phyloP scores from a whole-genome alignment of 2,113 vertebrate genomes.

The Pipa parva region DNA sequence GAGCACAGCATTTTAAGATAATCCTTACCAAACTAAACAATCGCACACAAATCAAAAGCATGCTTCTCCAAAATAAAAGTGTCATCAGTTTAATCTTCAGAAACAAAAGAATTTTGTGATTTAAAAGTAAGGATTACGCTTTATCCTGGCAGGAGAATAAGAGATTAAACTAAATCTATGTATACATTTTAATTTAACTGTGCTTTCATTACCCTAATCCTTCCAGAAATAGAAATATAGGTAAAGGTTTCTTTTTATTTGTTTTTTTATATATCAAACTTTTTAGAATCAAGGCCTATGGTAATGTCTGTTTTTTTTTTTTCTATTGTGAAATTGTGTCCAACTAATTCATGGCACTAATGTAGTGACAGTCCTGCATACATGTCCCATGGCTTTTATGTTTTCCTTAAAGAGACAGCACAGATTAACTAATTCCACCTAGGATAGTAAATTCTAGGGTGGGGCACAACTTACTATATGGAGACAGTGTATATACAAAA shows the following conservation, averaged over 20 bases:
- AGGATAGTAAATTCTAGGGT: too few relatives aligned
- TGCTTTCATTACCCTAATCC: constrained; percentile 67
- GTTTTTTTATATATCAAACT: constrained; percentile 53
- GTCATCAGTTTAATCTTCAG: constrained; percentile 62
- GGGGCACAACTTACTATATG: too few relatives aligned
- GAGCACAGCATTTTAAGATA: constrained; percentile 60
- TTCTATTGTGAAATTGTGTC: too few relatives aligned
- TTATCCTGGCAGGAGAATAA: constrained; percentile 64
- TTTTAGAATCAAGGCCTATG: constrained; percentile 49
- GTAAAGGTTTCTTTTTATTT: constrained; percentile 56
- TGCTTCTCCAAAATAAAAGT: constrained; percentile 68
- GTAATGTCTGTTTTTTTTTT: constrained; percentile 9
- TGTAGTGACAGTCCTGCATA: too few relatives aligned
- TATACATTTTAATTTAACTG: constrained; percentile 63
- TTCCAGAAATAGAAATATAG: constrained; percentile 63
- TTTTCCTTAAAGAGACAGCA: too few relatives aligned
- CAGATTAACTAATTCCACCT: too few relatives aligned
- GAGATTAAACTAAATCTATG: constrained; percentile 66
- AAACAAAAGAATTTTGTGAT: constrained; percentile 75
- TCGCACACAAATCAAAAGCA: constrained; percentile 77
- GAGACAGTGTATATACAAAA: too few relatives aligned
- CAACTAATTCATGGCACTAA: too few relatives aligned
- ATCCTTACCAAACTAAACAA: constrained; percentile 71
- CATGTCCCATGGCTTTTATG: too few relatives aligned
- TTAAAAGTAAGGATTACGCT: constrained; percentile 73